Evolutionary conservation across 2,888 invertebrate genomes (phyloP), one percentile per base, ranked within the genome.

Genomic region (Lottia scabra): DNA sequence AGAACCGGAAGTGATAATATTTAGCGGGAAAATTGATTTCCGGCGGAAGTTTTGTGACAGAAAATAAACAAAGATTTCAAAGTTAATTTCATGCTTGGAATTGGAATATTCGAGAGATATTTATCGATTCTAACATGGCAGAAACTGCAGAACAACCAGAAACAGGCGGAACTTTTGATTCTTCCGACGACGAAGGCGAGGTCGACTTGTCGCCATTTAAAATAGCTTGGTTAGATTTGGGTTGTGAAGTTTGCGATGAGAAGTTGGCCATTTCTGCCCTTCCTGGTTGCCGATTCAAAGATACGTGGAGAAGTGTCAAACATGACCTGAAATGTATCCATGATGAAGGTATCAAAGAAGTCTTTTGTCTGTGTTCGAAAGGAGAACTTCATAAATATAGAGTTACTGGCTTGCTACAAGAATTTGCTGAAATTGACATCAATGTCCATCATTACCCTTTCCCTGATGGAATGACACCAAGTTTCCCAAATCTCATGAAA

Each of bases 301-400:
- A 84, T 30, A 82, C 79, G 1, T 84, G 84, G 84, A 83, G 84
- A 73, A 81, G 79, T 72, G 68, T 83, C n/a, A 78, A 80, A 63
- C 76, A 79, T 78, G 84, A 84, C 63, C 75, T 84, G 23, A 81
- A 83, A 83, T 81, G 75, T 80, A 75, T 63, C 0, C 12, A n/a
- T 19, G 69, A 19, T 67, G 77, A 76, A n/a, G 82, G 74, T 19
- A 78, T 86, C 30, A 77, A 80, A 65, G 85, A 85, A 27, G 78
- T 86, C 27, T 84, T 85, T 67, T 81, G 81, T 27, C 67, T 86
- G 75, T 85, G 85, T 66, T 80, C 84, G 19, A 83, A 81, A 48
- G 86, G 86, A 23, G 86, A 86, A 73, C 72, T 86, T 30, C 79
- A 78, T 72, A 86, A 85, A 73, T 86, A 85, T 78, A 73, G 86